Conservation (phyloP, 2,888 invertebrate genomes). For the Euproctis similis region DNA sequence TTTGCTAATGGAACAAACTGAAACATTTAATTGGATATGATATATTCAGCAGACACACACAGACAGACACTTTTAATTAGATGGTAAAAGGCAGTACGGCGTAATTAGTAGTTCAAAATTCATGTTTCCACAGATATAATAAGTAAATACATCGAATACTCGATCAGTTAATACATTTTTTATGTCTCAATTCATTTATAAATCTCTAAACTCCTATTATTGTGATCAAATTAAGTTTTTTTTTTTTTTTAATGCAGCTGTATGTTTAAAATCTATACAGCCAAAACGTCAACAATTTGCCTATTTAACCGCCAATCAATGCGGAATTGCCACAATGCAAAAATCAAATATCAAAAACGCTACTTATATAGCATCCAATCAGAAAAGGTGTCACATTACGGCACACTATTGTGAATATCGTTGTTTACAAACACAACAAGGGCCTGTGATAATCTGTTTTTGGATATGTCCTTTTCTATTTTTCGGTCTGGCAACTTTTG, state of each 20-base stretch:
- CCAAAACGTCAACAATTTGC: conserved; percentile 69
- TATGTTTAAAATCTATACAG: conserved; percentile 25
- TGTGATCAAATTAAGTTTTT: conserved; percentile 41
- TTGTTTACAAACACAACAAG: conserved; percentile 75
- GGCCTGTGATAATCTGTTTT: conserved; percentile 74
- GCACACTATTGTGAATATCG: conserved; percentile 47
- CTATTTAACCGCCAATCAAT: conserved; percentile 53
- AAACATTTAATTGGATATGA: conserved; percentile 5
- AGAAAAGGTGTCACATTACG: conserved; percentile 70
- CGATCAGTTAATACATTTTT: too few relatives aligned
- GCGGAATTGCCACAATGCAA: conserved; percentile 45
- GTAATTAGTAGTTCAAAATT: too few relatives aligned
- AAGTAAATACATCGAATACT: too few relatives aligned
- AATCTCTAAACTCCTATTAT: conserved; percentile 29
- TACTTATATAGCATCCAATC: conserved; percentile 59
- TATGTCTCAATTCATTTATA: conserved; percentile 34
- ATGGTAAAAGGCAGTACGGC: too few relatives aligned
- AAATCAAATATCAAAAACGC: conserved; percentile 58
- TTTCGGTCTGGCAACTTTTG: conserved; percentile 64
- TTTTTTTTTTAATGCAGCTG: conserved; percentile 46
- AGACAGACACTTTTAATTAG: too few relatives aligned
- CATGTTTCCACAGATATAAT: too few relatives aligned
- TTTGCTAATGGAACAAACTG: conserved; percentile 5
- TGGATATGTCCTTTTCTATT: conserved; percentile 59
- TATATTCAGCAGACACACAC: too few relatives aligned